Percentiles rank a stretch among this genome's conserved stretches.
Evolutionary conservation across 2,797 vertebrate genomes (phyloP).

Genomic region (Sebastes kiyomatsui): DNA sequence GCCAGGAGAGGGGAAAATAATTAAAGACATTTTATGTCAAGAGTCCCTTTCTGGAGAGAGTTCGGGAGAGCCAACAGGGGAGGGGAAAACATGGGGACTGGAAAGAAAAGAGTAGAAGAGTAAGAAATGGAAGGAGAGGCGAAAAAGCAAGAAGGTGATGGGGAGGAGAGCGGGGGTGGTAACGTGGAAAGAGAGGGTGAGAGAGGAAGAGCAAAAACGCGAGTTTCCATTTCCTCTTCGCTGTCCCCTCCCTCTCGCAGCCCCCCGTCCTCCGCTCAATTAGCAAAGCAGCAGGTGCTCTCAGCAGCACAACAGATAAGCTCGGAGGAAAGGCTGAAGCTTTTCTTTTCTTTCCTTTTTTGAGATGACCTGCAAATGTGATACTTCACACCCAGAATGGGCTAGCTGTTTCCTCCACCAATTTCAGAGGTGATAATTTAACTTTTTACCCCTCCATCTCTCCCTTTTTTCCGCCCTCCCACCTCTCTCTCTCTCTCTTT

Average conservation of each 20-base stretch:
- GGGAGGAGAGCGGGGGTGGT: slow-evolving; percentile 28
- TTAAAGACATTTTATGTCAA: slow-evolving; percentile 92
- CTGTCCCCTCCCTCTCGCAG: slow-evolving; percentile 72
- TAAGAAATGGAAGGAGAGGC: slow-evolving; percentile 54
- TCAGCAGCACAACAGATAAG: slow-evolving; percentile 87
- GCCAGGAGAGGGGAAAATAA: slow-evolving; percentile 84
- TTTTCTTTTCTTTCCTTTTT: slow-evolving; percentile 76
- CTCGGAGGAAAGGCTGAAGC: slow-evolving; percentile 84
- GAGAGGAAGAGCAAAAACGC: slow-evolving; percentile 71
- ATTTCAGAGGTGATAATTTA: slow-evolving; percentile 98
- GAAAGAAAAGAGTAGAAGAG: slow-evolving; percentile 21
- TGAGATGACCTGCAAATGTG: slow-evolving; percentile 91
- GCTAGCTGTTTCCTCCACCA: slow-evolving; percentile 88
- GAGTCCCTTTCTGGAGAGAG: slow-evolving; percentile 83
- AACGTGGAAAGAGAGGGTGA: slow-evolving; percentile 34
- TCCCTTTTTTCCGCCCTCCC: slow-evolving; percentile 37
- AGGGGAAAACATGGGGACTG: slow-evolving; percentile 46
- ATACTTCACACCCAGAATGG: slow-evolving; percentile 92
- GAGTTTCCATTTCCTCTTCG: slow-evolving; percentile 75
- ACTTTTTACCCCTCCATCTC: slow-evolving; percentile 73
- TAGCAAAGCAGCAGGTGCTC: slow-evolving; percentile 96
- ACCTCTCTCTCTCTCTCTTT: not conserved
- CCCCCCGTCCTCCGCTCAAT: slow-evolving; percentile 89
- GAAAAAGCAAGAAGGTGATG: slow-evolving; percentile 52
- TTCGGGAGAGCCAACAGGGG: slow-evolving; percentile 65